Percentiles rank a stretch among this genome's conserved stretches.
Conservation (phyloP, 2,113 vertebrate species). For the Psilopsiagon aurifrons region DNA sequence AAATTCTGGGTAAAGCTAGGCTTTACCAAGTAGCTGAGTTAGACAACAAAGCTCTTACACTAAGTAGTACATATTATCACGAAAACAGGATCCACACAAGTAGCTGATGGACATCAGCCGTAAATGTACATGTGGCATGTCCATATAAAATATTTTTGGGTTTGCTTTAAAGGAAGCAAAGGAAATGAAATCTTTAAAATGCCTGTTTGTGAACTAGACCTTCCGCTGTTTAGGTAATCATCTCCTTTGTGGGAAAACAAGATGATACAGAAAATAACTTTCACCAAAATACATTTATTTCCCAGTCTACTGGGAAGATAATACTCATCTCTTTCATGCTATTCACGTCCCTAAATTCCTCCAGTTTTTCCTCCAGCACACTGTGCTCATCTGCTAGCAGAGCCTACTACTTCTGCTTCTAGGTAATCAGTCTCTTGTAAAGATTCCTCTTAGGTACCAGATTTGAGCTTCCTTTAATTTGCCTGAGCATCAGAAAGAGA, state of each 20-base stretch:
- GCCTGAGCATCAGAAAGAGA: not conserved
- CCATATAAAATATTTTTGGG: not conserved
- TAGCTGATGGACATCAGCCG: not conserved
- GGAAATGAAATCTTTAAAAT: not conserved
- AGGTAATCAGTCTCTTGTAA: not conserved
- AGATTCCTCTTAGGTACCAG: not conserved
- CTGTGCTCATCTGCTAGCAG: not conserved
- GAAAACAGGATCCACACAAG: not conserved
- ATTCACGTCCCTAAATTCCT: not conserved
- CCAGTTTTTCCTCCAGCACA: not conserved
- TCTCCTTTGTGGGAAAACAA: not conserved
- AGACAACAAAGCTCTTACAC: not conserved
- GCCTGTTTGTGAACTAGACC: not conserved
- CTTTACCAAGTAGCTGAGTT: not conserved
- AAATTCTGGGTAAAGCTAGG: not conserved
- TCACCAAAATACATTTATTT: not conserved
- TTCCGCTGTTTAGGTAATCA: not conserved
- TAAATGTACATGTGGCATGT: not conserved
- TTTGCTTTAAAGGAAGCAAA: not conserved
- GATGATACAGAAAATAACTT: not conserved
- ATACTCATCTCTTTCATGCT: not conserved
- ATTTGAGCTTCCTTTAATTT: not conserved
- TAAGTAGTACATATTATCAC: not conserved
- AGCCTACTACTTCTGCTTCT: not conserved
- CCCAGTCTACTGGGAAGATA: not conserved